Conservation (phyloP, 2,888 invertebrate genomes). For the Drymonia ruficornis region DNA sequence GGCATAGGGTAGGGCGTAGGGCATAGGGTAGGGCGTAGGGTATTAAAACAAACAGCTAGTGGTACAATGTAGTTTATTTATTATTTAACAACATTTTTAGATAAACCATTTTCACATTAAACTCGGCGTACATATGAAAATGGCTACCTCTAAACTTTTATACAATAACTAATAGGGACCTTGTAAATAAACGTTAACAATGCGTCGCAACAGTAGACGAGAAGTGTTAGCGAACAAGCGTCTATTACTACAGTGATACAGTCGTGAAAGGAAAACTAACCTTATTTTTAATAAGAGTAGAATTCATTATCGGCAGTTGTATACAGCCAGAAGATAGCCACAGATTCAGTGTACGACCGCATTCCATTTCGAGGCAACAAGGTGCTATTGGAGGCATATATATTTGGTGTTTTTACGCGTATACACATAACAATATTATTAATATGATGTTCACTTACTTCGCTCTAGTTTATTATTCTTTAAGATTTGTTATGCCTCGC, state of each 20-base stretch:
- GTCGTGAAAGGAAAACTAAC: conserved; percentile 46
- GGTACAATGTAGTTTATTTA: conserved; percentile 89
- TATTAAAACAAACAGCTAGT: conserved; percentile 63
- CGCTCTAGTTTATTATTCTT: too few species aligned
- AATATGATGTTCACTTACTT: too few species aligned
- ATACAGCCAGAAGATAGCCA: conserved; percentile 45
- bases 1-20: too few species aligned
- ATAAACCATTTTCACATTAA: conserved; percentile 79
- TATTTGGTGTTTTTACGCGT: too few species aligned
- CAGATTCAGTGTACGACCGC: conserved; percentile 45
- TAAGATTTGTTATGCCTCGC: too few species aligned
- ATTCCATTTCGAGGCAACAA: conserved; percentile 10
- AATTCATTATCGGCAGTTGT: conserved; percentile 46
- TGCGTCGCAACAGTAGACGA: conserved; percentile 65
- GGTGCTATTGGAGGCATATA: background rate
- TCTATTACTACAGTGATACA: conserved; percentile 60
- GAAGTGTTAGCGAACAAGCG: conserved; percentile 69
- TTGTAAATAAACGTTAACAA: conserved; percentile 73
- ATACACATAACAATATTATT: too few species aligned
- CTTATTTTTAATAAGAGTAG: conserved; percentile 39
- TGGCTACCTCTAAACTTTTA: conserved; percentile 82
- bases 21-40: background rate
- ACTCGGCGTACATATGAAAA: conserved; percentile 73
- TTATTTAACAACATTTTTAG: conserved; percentile 86
- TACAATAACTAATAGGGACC: conserved; percentile 80